Conservation (phyloP, 2,797 vertebrate genomes). For the Champsocephalus gunnari region DNA sequence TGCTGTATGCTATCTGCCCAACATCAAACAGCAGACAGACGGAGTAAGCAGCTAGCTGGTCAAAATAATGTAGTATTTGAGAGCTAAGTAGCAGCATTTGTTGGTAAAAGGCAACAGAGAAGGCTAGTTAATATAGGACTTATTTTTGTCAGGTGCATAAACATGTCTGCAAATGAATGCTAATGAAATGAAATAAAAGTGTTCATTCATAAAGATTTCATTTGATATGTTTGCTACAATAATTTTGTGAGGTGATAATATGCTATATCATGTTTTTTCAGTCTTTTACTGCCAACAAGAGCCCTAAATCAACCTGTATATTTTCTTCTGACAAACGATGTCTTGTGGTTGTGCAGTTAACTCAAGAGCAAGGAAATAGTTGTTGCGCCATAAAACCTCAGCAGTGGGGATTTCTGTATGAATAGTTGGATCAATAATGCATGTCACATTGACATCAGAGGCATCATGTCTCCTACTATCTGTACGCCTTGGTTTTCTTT, state of each 20-base stretch:
- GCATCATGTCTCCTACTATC: not conserved
- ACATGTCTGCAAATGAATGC: not conserved
- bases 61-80: not conserved
- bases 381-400: not conserved
- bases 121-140: not conserved
- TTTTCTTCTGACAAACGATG: slow-evolving; percentile 11
- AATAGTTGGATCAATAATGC: slow-evolving; percentile 1
- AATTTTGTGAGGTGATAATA: not conserved
- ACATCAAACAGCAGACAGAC: not conserved
- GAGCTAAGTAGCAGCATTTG: not conserved
- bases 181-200: not conserved
- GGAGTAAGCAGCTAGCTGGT: not conserved
- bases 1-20: not conserved
- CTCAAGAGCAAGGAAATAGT: not conserved
- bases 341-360: not conserved
- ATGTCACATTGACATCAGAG: not conserved
- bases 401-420: not conserved
- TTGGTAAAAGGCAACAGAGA: slow-evolving; percentile 11
- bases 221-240: not conserved
- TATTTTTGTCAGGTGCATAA: not conserved
- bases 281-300: not conserved
- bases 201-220: not conserved
- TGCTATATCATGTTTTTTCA: not conserved
- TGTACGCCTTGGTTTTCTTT: slow-evolving; percentile 2
- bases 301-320: not conserved